phyloP scores from a whole-genome alignment of 1,140 invertebrate genomes.

The Agrypnia vestita region DNA sequence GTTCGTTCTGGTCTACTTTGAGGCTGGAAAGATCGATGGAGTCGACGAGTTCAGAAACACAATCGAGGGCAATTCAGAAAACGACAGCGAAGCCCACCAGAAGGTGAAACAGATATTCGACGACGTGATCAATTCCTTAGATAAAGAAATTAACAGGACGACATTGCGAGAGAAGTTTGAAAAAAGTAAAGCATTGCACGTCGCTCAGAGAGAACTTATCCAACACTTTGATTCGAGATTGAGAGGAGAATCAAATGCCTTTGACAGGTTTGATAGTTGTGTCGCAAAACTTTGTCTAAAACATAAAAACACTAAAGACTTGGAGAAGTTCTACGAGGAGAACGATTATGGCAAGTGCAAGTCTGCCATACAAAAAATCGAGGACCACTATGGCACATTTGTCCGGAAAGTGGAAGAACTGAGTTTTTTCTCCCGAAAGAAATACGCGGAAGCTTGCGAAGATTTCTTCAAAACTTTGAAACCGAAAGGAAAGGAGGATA shows the following conservation, averaged over 20 bases:
- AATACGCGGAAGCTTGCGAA: not conserved
- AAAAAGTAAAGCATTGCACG: not conserved
- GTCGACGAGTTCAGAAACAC: not conserved
- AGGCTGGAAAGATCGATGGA: not conserved
- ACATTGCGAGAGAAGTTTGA: not conserved
- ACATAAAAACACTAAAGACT: not conserved
- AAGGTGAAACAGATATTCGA: not conserved
- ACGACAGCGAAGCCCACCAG: not conserved
- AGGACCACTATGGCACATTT: not conserved
- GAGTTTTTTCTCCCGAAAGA: conserved; percentile 10
- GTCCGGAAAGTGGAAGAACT: not conserved
- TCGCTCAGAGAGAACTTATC: not conserved
- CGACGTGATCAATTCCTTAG: not conserved
- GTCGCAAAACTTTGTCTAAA: not conserved
- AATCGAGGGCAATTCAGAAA: not conserved
- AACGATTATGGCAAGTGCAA: not conserved
- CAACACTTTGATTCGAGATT: conserved; percentile 3
- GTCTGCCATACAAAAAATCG: not conserved
- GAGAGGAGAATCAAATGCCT: not conserved
- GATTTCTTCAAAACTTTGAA: not conserved
- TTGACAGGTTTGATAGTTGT: not conserved
- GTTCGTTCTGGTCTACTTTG: not conserved
- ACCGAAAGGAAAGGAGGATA: not conserved
- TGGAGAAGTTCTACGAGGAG: not conserved
- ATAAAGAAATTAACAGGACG: not conserved